phyloP scores from a whole-genome alignment of 2,113 vertebrate species.

The Elgaria multicarinata region DNA sequence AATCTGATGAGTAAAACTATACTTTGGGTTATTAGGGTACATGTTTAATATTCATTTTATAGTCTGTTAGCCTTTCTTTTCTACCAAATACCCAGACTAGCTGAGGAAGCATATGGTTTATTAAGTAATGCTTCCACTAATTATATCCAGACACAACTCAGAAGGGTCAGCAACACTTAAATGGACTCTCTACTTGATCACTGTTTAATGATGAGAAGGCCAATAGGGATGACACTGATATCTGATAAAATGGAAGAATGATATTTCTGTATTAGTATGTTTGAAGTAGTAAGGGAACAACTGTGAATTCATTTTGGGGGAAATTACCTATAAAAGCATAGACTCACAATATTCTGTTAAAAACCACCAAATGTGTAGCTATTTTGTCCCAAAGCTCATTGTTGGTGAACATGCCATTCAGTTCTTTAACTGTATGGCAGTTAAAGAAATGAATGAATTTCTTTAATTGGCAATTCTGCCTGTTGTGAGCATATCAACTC shows the following conservation, averaged over 20 bases:
- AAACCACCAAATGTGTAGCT: not conserved
- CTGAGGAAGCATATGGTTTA: constrained; percentile 78
- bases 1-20: constrained; percentile 64
- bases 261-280: constrained; percentile 33
- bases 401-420: not conserved
- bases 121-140: constrained; percentile 75
- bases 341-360: not conserved
- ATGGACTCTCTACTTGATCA: constrained; percentile 61
- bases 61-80: constrained; percentile 56
- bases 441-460: no score
- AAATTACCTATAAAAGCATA: not conserved
- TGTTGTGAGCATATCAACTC: not conserved
- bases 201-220: constrained; percentile 55
- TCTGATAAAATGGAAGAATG: constrained; percentile 44
- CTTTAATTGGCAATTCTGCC: not conserved
- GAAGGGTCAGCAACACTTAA: constrained; percentile 65
- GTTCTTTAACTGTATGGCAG: not conserved
- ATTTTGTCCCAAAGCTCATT: not conserved
- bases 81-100: constrained; percentile 60
- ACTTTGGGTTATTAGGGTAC: constrained; percentile 58
- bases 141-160: constrained; percentile 69
- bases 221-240: constrained; percentile 48
- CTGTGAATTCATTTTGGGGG: not conserved
- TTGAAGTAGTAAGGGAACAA: not conserved
- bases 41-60: constrained; percentile 68